Evolutionary conservation across 2,888 invertebrate genomes (phyloP).

Genomic region (Oasisia sp.): DNA sequence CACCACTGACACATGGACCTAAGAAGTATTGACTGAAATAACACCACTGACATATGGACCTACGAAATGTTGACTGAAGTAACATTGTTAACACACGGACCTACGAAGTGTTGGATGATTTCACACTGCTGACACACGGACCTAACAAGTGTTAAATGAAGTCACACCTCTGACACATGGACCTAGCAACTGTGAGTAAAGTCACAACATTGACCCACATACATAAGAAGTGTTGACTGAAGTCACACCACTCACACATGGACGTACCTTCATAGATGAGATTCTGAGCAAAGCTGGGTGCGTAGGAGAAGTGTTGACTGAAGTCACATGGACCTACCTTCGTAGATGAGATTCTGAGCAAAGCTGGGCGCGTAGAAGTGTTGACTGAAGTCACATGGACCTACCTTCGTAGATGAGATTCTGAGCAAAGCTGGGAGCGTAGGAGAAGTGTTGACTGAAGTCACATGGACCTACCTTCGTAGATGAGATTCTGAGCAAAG

Average conservation of each 20-base stretch:
- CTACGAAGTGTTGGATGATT: no score
- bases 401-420: constrained; percentile 78
- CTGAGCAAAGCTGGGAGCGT: constrained; percentile 80
- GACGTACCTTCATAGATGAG: constrained; percentile 75
- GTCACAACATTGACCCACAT: no score
- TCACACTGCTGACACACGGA: no score
- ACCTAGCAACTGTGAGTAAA: no score
- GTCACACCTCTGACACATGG: no score
- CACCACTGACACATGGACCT: not conserved
- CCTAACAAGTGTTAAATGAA: not conserved
- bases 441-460: constrained; percentile 57
- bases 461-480: constrained; percentile 71
- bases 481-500: constrained; percentile 78
- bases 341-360: constrained; percentile 77
- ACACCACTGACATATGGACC: no score
- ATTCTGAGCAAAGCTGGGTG: constrained; percentile 81
- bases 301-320: constrained; percentile 79
- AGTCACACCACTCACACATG: no score
- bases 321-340: constrained; percentile 76
- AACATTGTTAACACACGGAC: no score
- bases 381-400: not conserved
- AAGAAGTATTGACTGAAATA: no score
- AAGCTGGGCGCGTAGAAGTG: constrained; percentile 75
- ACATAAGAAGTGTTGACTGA: no score
- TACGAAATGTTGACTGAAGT: no score